Evolutionary conservation across 2,888 invertebrate species (phyloP).

Genomic region (Pomacea canaliculata): DNA sequence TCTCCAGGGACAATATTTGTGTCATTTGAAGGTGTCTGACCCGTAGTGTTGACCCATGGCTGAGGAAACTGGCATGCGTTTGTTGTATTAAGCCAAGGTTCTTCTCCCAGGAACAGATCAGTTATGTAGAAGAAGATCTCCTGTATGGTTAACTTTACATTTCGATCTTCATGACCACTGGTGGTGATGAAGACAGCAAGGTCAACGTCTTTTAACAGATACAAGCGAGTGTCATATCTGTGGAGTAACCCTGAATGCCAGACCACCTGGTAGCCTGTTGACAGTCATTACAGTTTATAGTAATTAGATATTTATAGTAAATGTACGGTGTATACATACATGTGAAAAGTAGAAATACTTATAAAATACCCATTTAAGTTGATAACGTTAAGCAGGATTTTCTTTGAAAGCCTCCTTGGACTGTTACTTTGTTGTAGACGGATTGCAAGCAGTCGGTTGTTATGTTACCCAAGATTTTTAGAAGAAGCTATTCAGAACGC

Average conservation of each 20-base stretch:
- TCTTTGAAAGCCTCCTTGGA: too few relatives aligned
- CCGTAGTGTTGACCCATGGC: conserved; percentile 13
- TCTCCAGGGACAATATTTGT: not conserved
- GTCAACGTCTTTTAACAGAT: not conserved
- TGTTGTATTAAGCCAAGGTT: conserved; percentile 42
- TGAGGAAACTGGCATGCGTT: conserved; percentile 44
- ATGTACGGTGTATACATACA: too few relatives aligned
- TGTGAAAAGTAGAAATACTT: too few relatives aligned
- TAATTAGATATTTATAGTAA: too few relatives aligned
- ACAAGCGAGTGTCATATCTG: not conserved
- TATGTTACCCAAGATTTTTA: too few relatives aligned
- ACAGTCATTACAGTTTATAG: not conserved
- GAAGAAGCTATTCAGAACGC: too few relatives aligned
- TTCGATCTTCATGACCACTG: not conserved
- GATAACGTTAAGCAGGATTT: too few relatives aligned
- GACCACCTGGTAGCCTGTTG: not conserved
- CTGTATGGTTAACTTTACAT: not conserved
- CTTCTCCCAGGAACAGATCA: conserved; percentile 40
- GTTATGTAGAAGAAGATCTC: conserved; percentile 40
- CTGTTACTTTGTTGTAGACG: too few relatives aligned
- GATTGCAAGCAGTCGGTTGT: too few relatives aligned
- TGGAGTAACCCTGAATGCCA: not conserved
- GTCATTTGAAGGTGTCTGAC: not conserved
- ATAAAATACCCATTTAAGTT: too few relatives aligned
- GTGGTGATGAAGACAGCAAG: not conserved